Percentiles rank a stretch among this genome's conserved stretches.
These are phyloP conservation scores for Camelus bactrianus DNA, from an alignment of 2,113 vertebrate species.

Conservation along the genomic window DNA sequence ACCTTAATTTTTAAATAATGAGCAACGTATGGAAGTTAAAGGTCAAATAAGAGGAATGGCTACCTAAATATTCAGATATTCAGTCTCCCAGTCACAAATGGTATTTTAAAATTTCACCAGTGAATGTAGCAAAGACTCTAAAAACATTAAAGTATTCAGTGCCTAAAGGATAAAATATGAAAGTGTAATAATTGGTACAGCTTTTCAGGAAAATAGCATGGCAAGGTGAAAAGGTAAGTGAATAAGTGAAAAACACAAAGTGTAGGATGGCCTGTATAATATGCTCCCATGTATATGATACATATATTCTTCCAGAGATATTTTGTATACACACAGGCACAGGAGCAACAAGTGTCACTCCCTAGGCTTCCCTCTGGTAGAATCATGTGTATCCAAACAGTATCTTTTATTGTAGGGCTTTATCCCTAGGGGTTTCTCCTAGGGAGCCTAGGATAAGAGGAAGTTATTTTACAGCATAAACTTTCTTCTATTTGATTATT, in stretches of 20 bases:
- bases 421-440: neutral
- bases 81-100: neutral
- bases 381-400: neutral
- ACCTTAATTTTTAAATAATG: constrained; percentile 5
- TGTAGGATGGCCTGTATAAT: rapidly evolving
- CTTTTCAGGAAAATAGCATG: neutral
- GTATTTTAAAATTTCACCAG: neutral
- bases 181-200: neutral
- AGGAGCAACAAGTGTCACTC: neutral
- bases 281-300: neutral
- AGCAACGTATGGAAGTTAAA: neutral
- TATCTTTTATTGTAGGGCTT: neutral
- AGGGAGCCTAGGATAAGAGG: neutral
- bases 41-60: neutral
- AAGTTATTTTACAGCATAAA: neutral
- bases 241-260: neutral
- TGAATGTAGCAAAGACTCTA: neutral
- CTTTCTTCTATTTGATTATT: neutral
- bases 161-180: neutral
- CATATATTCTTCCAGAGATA: neutral
- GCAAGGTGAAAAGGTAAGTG: neutral
- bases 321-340: neutral
- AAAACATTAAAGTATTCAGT: neutral
- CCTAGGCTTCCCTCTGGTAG: neutral
- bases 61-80: neutral